Conservation (phyloP, 2,888 invertebrate species). For the Napeogenes sylphis region DNA sequence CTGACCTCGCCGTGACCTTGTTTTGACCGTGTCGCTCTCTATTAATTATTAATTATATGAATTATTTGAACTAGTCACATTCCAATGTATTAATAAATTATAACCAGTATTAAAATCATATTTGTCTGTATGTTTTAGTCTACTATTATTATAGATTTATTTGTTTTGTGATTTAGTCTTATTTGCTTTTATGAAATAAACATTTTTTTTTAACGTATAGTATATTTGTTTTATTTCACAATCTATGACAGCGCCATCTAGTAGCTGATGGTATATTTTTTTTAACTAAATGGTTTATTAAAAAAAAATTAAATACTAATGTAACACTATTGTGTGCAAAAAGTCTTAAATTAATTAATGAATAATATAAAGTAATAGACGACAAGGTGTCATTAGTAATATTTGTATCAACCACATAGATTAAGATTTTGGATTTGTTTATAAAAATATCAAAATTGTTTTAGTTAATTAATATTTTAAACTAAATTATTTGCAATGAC, state of each 20-base stretch:
- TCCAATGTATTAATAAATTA: slow-evolving; percentile 12
- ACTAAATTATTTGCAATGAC: slow-evolving; percentile 42
- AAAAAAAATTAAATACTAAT: too few relatives aligned
- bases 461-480: slow-evolving; percentile 12
- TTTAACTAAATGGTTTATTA: too few relatives aligned
- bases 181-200: background rate
- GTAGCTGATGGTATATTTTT: too few relatives aligned
- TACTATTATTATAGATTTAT: background rate
- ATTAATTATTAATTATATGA: too few relatives aligned
- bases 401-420: slow-evolving; percentile 17
- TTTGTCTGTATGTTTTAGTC: background rate
- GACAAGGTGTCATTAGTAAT: background rate
- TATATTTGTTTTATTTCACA: background rate
- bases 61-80: slow-evolving; percentile 10
- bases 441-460: background rate
- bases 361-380: background rate
- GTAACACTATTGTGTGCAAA: too few relatives aligned
- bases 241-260: background rate
- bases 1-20: too few relatives aligned
- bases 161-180: slow-evolving; percentile 1
- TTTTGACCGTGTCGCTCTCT: background rate
- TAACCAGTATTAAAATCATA: background rate
- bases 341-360: too few relatives aligned
- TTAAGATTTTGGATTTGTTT: slow-evolving; percentile 9
- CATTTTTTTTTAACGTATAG: too few relatives aligned